Evolutionary conservation across 2,797 vertebrate species (phyloP), one percentile per base, ranked within the genome.

Genomic region (Syngnathus rostellatus): DNA sequence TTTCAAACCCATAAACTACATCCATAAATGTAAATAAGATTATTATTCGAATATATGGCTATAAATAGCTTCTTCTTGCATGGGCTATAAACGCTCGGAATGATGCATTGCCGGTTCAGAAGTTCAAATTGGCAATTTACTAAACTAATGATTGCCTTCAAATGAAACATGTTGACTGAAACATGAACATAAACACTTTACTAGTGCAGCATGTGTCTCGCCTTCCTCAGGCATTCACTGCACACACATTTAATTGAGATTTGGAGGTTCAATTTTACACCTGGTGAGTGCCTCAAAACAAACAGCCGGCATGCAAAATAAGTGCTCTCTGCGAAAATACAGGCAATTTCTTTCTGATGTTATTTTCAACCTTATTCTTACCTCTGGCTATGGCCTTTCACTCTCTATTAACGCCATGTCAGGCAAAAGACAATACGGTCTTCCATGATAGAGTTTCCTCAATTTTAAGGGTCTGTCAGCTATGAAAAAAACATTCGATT

Each of bases 161-260:
- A 67, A 51, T 48, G 55, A 60, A 60, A 58, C 57, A 40, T 60
- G 54, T 67, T 39, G 25, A 59, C 65, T 46, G 23, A n/a, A 38
- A 67, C 11, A 21, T 12, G 55, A 66, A 59, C 39, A 48, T 38
- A 46, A 59, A 37, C 55, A 40, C 9, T 59, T 67, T 37, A 50
- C 50, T 59, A 60, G 21, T 37, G 43, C 65, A 50, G 60, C 41
- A 62, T 45, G 63, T 64, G 63, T 64, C 21, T 39, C 9, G 19
- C 21, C 21, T 57, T 55, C 53, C 64, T 57, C 21, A 9, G 48
- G 53, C 51, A 9, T 41, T 55, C 21, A 23, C 14, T 55, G 51
- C 50, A 55, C 38, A 25, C 31, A 19, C 51, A 41, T n/a, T 25
- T 55, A 12, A 65, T 19, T 16, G 21, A 45, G 40, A 57, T 57